Percentiles rank a stretch among this genome's conserved stretches.
Evolutionary conservation across 2,888 invertebrate genomes (phyloP).

Genomic region (Sclerodermus sp.): DNA sequence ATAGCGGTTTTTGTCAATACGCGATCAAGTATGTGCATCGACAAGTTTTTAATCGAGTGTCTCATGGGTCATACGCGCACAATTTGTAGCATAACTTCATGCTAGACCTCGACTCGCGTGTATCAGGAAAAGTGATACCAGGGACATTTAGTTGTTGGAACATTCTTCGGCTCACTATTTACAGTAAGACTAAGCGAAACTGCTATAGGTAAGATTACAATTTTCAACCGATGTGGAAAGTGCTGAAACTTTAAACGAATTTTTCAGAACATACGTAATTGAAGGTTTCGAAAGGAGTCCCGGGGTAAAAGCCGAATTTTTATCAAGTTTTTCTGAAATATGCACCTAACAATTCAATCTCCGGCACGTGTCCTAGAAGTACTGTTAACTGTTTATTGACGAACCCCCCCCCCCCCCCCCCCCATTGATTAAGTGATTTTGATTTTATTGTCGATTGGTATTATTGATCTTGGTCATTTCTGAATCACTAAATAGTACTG

Average conservation of each 20-base stretch:
- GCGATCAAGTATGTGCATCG: conserved; percentile 19
- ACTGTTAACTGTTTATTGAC: conserved; percentile 13
- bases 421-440: conserved; percentile 23
- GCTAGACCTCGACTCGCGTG: background rate
- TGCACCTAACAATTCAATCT: conserved; percentile 29
- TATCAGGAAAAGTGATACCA: background rate
- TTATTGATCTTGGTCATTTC: conserved; percentile 39
- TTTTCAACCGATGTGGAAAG: conserved; percentile 12
- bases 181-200: background rate
- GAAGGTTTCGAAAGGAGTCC: conserved; percentile 18
- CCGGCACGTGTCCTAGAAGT: conserved; percentile 33
- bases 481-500: conserved; percentile 43
- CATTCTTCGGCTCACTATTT: background rate
- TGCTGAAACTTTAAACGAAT: conserved; percentile 29
- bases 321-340: conserved; percentile 22
- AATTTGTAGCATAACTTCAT: conserved; percentile 17
- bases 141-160: background rate
- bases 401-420: conserved; percentile 13
- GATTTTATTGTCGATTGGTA: conserved; percentile 32
- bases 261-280: conserved; percentile 28
- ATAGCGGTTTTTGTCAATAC: conserved; percentile 10
- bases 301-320: conserved; percentile 28
- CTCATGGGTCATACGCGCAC: conserved; percentile 32
- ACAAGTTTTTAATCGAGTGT: conserved; percentile 25
- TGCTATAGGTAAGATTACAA: conserved; percentile 6